phyloP scores from a whole-genome alignment of 2,113 vertebrate genomes.

The Aviceda subcristata region DNA sequence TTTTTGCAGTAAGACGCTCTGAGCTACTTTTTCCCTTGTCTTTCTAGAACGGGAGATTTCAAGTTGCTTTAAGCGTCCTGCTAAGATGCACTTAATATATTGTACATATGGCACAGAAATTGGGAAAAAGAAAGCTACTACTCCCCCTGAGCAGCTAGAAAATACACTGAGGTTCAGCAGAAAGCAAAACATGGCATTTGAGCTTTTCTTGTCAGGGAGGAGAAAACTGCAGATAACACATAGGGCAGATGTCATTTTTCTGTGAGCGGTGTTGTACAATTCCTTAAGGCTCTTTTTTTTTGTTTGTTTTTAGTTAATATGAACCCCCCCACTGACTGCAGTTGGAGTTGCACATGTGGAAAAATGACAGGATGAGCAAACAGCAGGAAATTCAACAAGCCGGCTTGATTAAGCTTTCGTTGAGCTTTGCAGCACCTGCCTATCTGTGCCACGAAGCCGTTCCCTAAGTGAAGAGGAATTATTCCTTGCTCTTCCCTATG shows the following conservation, averaged over 20 bases:
- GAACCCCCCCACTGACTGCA: background rate
- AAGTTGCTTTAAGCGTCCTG: background rate
- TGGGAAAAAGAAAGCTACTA: background rate
- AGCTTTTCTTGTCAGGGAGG: background rate
- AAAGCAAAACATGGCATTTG: background rate
- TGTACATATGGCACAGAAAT: background rate
- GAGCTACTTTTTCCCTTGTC: background rate
- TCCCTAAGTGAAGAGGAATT: background rate
- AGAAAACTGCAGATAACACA: background rate
- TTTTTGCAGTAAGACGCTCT: background rate
- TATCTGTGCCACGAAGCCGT: background rate
- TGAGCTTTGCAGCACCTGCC: background rate
- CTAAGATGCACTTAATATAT: background rate
- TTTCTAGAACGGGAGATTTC: background rate
- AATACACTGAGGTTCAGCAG: background rate
- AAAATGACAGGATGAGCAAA: background rate
- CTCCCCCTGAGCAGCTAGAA: background rate
- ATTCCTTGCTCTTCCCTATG: background rate
- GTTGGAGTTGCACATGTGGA: background rate
- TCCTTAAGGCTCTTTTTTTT: background rate
- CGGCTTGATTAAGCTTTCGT: background rate
- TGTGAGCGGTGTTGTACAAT: background rate
- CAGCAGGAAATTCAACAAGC: constrained; percentile 6
- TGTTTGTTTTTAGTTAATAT: background rate
- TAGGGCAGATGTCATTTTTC: background rate